phyloP scores from a whole-genome alignment of 2,113 vertebrate genomes.

The Triplophysa dalaica region DNA sequence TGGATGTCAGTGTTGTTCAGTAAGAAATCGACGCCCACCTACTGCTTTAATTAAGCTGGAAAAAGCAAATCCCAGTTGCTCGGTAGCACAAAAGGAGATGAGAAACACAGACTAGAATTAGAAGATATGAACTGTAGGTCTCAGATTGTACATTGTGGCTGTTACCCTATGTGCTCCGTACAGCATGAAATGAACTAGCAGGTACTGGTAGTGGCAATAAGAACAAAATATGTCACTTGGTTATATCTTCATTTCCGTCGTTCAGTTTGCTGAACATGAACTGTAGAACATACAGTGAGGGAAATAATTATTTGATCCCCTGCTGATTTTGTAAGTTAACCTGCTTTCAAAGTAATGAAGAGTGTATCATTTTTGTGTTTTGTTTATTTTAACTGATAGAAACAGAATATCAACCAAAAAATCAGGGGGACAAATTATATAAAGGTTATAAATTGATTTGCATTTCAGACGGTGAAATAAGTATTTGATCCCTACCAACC shows the following conservation, averaged over 20 bases:
- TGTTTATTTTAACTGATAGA: no score
- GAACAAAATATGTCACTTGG: slow-evolving; percentile 13
- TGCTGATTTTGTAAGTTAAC: no score
- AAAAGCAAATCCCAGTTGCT: slow-evolving; percentile 23
- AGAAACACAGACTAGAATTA: slow-evolving; percentile 5
- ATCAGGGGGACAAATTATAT: no score
- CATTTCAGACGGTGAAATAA: no score
- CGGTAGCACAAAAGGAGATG: not conserved
- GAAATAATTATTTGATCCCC: no score
- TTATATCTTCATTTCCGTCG: slow-evolving; percentile 8
- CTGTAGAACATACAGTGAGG: no score
- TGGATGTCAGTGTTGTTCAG: slow-evolving; percentile 22
- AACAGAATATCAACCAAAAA: no score
- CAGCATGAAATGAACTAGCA: not conserved
- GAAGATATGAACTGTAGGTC: slow-evolving; percentile 6
- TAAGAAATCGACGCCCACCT: slow-evolving; percentile 11
- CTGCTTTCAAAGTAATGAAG: no score
- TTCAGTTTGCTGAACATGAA: not conserved
- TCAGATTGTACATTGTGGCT: not conserved
- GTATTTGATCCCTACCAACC: no score
- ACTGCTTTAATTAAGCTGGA: slow-evolving; percentile 26
- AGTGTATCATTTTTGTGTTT: no score
- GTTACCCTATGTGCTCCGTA: not conserved
- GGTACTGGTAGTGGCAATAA: slow-evolving; percentile 6
- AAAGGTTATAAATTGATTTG: no score